Evolutionary conservation across 2,888 invertebrate genomes (phyloP), one percentile per base, ranked within the genome.

Genomic region (Cephus pygmeus): DNA sequence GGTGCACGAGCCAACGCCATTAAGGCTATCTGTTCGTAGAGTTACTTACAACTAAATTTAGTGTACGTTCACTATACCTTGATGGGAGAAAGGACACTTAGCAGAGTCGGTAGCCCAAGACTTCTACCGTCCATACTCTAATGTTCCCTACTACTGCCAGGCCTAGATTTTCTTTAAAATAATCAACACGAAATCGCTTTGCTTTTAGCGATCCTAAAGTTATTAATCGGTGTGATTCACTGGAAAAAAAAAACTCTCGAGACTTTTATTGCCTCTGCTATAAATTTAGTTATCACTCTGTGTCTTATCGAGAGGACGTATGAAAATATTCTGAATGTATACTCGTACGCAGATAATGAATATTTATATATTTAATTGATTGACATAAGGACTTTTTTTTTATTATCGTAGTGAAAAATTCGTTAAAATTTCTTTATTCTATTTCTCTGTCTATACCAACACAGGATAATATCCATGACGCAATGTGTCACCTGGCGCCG

Each of bases 1-100:
- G 80, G 79, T 79, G 84, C 80, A 79, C 83, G 83, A 81, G 83
- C 82, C 80, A 81, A 80, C 74, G 82, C 87, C 87, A 88, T 89
- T 89, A 89, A 85, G 83, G 84, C 83, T 87, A 87, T 88, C 88
- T 87, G 85, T 82, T 83, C 75, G 83, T 81, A 84, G 85, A 85
- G 84, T 87, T 86, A 84, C 87, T 87, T 86, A 84, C 85, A 87
- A 84, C 84, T 80, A 83, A 87, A 87, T 87, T 88, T 88, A 89
- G 85, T 85, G 84, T 85, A 83, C 85, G 84, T 78, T 77, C 77
- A 23, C 56, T 56, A 23, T 23, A 56, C 76, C 73, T 74, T 73
- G 69, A 73, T 71, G 76, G 40, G 73, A 80, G 77, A 80, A 78
- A 75, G 36, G 77, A 79, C 73, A 79, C 79, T 78, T 31, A 33